Evolutionary conservation across 2,888 invertebrate species (phyloP).

Genomic region (Alviniconcha strummeri): DNA sequence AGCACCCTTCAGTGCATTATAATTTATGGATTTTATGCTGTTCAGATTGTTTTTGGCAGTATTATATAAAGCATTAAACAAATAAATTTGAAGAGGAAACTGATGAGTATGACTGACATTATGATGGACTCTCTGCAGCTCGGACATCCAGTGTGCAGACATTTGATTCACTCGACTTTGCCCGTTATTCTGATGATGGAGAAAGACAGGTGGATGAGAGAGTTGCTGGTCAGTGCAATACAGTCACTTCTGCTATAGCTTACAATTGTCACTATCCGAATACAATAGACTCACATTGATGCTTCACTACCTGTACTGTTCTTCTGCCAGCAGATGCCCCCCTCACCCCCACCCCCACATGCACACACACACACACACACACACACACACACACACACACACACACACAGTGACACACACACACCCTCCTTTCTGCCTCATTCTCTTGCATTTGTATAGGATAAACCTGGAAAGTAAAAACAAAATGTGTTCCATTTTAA

Average conservation of each 20-base stretch:
- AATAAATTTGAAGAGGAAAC: too few relatives aligned
- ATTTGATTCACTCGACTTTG: conserved; percentile 89
- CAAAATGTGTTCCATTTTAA: too few relatives aligned
- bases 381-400: conserved; percentile 1
- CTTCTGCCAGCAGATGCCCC: not conserved
- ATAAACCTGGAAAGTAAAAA: not conserved
- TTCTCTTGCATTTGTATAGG: not conserved
- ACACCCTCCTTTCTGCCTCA: not conserved
- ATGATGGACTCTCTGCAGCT: conserved; percentile 51
- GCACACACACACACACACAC: not conserved
- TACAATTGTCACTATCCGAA: not conserved
- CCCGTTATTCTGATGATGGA: conserved; percentile 90
- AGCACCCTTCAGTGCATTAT: not conserved
- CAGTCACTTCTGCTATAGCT: too few relatives aligned
- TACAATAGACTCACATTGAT: not conserved
- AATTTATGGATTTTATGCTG: not conserved
- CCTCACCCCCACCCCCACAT: not conserved
- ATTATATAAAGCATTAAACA: too few relatives aligned
- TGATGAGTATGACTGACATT: too few relatives aligned
- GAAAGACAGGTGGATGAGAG: conserved; percentile 84
- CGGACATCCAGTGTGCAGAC: conserved; percentile 87
- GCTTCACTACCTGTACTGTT: not conserved
- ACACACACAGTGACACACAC: conserved; percentile 1
- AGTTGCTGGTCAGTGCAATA: conserved; percentile 78
- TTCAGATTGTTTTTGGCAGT: too few relatives aligned